Percentiles rank a stretch among this genome's conserved stretches.
Conservation (phyloP, 2,113 vertebrate genomes). For the Pachyramphus minor region DNA sequence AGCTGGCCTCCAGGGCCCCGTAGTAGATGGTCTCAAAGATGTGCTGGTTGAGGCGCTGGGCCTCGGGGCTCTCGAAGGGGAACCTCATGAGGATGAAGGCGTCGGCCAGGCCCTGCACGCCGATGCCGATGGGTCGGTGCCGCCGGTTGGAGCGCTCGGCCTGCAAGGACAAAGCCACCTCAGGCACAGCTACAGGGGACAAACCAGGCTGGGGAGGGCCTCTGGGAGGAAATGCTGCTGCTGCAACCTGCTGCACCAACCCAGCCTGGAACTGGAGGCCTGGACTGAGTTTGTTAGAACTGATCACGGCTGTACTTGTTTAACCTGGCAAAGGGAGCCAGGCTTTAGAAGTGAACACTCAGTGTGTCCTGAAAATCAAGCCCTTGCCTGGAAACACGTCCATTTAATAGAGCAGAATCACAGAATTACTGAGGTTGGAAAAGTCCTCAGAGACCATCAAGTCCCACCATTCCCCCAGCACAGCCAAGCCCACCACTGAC, state of each 20-base stretch:
- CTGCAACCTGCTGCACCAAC: neutral
- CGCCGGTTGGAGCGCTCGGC: constrained; percentile 88
- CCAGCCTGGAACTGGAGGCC: neutral
- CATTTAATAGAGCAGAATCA: neutral
- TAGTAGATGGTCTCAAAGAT: constrained; percentile 99
- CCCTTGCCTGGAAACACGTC: neutral
- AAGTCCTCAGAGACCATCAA: neutral
- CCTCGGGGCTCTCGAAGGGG: constrained; percentile 91
- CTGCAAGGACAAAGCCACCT: constrained; percentile 43
- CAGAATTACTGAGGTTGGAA: neutral
- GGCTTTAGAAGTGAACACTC: neutral
- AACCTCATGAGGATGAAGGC: constrained; percentile 94
- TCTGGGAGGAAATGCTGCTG: neutral
- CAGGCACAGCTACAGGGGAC: no score
- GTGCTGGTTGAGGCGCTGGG: constrained; percentile 88
- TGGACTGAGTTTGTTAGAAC: neutral
- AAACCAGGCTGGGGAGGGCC: neutral
- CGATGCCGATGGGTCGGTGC: constrained; percentile 93
- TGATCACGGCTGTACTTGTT: rapidly evolving
- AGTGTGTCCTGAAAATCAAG: neutral
- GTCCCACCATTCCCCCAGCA: neutral
- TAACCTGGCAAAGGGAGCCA: neutral
- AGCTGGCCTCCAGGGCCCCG: constrained; percentile 91
- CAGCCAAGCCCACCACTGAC: neutral
- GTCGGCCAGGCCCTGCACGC: constrained; percentile 94